These are phyloP conservation scores for Semaprochilodus insignis DNA, from an alignment of 2,797 vertebrate species.

Conservation along the genomic window DNA sequence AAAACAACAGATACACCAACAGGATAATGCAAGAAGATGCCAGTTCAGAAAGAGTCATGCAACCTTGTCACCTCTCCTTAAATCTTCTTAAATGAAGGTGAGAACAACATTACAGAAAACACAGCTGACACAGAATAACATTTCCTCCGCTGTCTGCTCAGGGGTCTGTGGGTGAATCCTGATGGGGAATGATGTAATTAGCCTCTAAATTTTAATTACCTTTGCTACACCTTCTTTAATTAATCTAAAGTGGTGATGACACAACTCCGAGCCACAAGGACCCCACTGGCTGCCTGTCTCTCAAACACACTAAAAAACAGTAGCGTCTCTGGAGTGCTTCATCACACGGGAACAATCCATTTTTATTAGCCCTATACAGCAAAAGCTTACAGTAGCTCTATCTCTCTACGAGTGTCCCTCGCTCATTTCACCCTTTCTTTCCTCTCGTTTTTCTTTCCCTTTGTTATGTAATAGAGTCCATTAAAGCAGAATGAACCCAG, in stretches of 20 bases:
- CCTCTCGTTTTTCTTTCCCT: not conserved
- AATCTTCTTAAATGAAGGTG: no score
- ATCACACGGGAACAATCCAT: conserved; percentile 26
- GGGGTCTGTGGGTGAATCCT: conserved; percentile 31
- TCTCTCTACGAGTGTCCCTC: not conserved
- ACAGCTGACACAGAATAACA: not conserved
- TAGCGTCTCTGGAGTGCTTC: conserved; percentile 10
- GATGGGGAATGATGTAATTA: conserved; percentile 40
- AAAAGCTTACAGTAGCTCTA: not conserved
- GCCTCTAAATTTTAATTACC: conserved; percentile 51
- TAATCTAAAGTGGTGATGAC: conserved; percentile 39
- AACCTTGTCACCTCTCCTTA: no score
- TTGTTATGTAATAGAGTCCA: conserved; percentile 56
- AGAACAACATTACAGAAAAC: not conserved
- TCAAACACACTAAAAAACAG: conserved; percentile 19
- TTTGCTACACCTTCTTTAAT: conserved; percentile 48
- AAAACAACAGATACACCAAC: no score
- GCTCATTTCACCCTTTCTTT: conserved; percentile 5
- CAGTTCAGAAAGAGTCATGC: no score
- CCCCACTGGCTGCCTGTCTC: conserved; percentile 17
- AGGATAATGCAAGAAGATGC: no score
- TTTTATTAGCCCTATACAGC: conserved; percentile 27
- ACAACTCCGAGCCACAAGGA: conserved; percentile 6
- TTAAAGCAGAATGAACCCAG: conserved; percentile 51
- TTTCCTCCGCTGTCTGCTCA: conserved; percentile 1